These are phyloP conservation scores for Argyresthia albistria DNA, from an alignment of 2,888 invertebrate genomes.

Conservation along the genomic window DNA sequence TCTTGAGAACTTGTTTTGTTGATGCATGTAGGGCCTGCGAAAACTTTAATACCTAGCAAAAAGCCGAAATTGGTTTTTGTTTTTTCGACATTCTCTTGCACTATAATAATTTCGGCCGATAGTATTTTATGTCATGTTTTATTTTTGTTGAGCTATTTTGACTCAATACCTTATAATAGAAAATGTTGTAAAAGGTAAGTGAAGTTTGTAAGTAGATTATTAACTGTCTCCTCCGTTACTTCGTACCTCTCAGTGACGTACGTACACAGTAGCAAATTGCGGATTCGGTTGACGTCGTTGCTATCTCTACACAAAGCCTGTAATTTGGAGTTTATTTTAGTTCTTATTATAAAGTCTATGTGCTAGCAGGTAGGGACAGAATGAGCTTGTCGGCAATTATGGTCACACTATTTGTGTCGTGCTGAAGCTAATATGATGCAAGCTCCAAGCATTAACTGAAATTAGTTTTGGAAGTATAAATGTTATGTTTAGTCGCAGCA, in stretches of 20 bases:
- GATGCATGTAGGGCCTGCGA: too few relatives aligned
- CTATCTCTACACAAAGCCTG: not conserved
- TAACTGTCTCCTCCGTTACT: not conserved
- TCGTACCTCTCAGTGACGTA: not conserved
- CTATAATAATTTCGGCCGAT: too few relatives aligned
- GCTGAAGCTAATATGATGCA: not conserved
- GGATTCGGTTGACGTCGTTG: not conserved
- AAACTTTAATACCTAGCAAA: too few relatives aligned
- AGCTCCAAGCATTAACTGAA: not conserved
- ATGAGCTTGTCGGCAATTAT: not conserved
- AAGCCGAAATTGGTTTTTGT: too few relatives aligned
- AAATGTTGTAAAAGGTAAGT: too few relatives aligned
- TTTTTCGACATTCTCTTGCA: too few relatives aligned
- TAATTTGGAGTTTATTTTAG: conserved; percentile 2
- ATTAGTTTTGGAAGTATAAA: not conserved
- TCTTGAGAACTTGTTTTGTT: too few relatives aligned
- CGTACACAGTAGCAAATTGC: not conserved
- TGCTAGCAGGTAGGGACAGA: not conserved
- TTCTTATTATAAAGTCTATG: not conserved
- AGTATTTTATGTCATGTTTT: too few relatives aligned
- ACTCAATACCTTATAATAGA: too few relatives aligned
- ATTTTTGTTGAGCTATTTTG: too few relatives aligned
- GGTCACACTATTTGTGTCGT: not conserved
- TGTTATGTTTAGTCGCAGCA: too few relatives aligned
- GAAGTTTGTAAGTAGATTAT: not conserved